Evolutionary conservation across 2,888 invertebrate species (phyloP).

Genomic region (Cantharis rustica): DNA sequence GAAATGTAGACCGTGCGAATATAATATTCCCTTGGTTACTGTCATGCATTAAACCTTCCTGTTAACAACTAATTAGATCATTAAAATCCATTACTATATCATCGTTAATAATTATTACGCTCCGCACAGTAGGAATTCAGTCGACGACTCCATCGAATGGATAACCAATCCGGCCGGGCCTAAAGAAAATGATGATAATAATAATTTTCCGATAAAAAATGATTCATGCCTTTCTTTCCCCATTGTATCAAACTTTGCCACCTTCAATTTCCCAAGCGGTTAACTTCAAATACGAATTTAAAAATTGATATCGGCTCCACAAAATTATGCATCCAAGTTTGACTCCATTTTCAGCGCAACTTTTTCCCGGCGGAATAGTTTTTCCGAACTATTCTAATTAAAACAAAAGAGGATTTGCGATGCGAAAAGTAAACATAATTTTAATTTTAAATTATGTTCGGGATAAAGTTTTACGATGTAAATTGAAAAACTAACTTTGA

Average conservation of each 20-base stretch:
- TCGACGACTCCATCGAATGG: neutral
- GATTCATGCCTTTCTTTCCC: neutral
- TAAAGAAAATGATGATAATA: neutral
- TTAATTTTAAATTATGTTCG: neutral
- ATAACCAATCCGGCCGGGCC: neutral
- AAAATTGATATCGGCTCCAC: neutral
- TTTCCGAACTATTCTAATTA: neutral
- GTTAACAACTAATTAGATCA: constrained; percentile 25
- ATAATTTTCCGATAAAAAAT: neutral
- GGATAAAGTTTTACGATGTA: neutral
- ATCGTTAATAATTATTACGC: constrained; percentile 21
- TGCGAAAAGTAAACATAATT: neutral
- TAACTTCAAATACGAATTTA: neutral
- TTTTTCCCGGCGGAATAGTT: neutral
- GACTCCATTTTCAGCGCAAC: neutral
- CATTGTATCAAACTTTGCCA: constrained; percentile 2
- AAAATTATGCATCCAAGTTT: neutral
- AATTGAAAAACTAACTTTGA: neutral
- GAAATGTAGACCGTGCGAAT: constrained; percentile 25
- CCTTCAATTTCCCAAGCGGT: constrained; percentile 2
- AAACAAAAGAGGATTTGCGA: neutral
- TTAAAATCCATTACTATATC: constrained; percentile 17
- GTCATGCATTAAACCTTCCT: constrained; percentile 21
- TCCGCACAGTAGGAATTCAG: neutral
- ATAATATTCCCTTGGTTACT: constrained; percentile 13